A percentile compares a stretch with the other conserved stretches of the same genome.
These are phyloP conservation scores for Catamblyrhynchus diadema DNA, from an alignment of 2,797 vertebrate genomes.

Conservation along the genomic window DNA sequence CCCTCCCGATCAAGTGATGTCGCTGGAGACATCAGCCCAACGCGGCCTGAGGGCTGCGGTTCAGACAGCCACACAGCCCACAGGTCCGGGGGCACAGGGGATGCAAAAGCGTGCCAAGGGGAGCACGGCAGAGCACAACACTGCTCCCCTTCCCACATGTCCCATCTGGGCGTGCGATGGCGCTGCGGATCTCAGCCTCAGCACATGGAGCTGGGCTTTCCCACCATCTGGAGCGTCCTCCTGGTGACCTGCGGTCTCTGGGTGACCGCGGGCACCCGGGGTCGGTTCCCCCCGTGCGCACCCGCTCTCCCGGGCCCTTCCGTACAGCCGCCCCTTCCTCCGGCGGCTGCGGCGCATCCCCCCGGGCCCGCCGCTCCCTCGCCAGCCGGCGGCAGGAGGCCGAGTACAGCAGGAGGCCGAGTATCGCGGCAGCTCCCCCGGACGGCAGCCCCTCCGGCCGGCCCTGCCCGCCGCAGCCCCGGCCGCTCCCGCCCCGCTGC, in stretches of 20 bases:
- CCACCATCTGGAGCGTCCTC: neutral
- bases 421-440: too few species aligned
- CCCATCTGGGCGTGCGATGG: neutral
- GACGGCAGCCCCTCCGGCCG: too few species aligned
- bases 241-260: accelerated
- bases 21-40: neutral
- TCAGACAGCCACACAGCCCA: neutral
- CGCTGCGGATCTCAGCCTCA: neutral
- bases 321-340: neutral
- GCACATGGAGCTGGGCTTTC: neutral
- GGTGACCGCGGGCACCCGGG: neutral
- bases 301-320: neutral
- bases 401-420: neutral
- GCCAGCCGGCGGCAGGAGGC: neutral
- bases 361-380: neutral
- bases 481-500: accelerated
- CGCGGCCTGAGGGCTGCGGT: neutral
- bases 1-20: neutral
- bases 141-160: neutral
- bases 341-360: neutral
- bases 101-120: neutral
- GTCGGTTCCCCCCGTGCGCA: accelerated
- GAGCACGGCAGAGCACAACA: neutral
- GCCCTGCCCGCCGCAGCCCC: neutral
- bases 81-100: accelerated